Evolutionary conservation across 2,888 invertebrate genomes (phyloP), one percentile per base, ranked within the genome.

Genomic region (Coecobrya sp.): DNA sequence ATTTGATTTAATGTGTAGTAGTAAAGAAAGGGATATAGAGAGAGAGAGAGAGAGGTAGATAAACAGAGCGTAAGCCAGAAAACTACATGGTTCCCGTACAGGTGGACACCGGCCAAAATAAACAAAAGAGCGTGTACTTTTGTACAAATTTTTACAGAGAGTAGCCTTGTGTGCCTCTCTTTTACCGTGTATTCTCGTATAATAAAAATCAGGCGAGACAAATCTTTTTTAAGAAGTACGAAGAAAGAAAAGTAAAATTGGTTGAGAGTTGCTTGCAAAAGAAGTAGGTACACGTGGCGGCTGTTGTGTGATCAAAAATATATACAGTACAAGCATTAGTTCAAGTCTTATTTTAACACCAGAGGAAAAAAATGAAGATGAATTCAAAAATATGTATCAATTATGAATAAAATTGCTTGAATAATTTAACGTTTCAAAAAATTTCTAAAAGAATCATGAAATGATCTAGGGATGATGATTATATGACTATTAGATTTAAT

Each of bases 41-140:
- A 59, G 45, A 59, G 19, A 62, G 62, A 59, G 65, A 59, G 45
- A 55, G 0, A 11, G 13, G 27, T 2, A 19, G 45, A n/a, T 10
- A 27, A 68, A 25, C 3, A 27, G 13, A 62, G 52, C 8, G 8
- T 49, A 68, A 45, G 52, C 49, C 30, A 68, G 89, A 65, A 73
- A 79, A 27, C 45, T 49, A 79, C 52, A 73, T 79, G 87, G 55
- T 59, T 52, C 42, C 68, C 49, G 52, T 30, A 65, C 79, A 84
- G 81, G 87, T 92, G 91, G 91, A 92, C 91, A 92, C 76, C 79
- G 87, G 87, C 91, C 91, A 92, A 92, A 92, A 92, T 92, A 92
- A 92, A 92, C 91, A 92, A 92, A 88, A 84, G 86, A 92, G 36
- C 30, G 52, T 86, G 70, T 25, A 30, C 30, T 16, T 11, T 7